Conservation (phyloP, 2,888 invertebrate species). For the Buathra laborator region DNA sequence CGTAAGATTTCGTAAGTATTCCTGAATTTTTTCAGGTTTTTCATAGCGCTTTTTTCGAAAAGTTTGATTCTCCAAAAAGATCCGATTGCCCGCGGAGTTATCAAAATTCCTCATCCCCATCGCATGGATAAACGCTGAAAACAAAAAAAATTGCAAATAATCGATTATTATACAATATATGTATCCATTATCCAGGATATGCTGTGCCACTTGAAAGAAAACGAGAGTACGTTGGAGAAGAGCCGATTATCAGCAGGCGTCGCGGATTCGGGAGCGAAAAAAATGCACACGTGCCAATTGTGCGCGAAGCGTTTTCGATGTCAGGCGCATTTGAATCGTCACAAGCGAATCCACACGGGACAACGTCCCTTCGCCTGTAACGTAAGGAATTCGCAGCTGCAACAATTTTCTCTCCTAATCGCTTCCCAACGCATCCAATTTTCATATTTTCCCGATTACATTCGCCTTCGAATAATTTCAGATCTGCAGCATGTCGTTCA, state of each 20-base stretch:
- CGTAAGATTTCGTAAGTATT: too few species aligned
- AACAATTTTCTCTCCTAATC: background rate
- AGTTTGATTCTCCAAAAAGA: too few species aligned
- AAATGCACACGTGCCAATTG: slow-evolving; percentile 77
- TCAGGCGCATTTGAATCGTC: slow-evolving; percentile 87
- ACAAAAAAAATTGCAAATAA: background rate
- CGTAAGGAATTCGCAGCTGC: slow-evolving; percentile 69
- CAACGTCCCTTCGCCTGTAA: slow-evolving; percentile 87
- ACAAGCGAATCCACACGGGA: slow-evolving; percentile 87
- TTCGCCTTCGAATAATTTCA: slow-evolving; percentile 48
- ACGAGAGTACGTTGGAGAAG: slow-evolving; percentile 67
- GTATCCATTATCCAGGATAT: slow-evolving; percentile 75
- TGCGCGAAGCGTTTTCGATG: slow-evolving; percentile 87
- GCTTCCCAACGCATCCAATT: background rate
- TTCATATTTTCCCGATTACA: background rate
- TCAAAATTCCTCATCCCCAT: too few species aligned
- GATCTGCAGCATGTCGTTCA: slow-evolving; percentile 83
- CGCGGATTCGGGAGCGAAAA: slow-evolving; percentile 42
- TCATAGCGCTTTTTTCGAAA: too few species aligned
- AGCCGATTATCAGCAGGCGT: slow-evolving; percentile 3
- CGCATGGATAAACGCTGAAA: too few species aligned
- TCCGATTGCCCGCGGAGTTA: too few species aligned
- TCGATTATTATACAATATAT: background rate
- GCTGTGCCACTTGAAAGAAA: slow-evolving; percentile 80
- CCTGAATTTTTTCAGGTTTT: too few species aligned